A percentile compares a stretch with the other conserved stretches of the same genome.
Evolutionary conservation across 1,140 invertebrate genomes (phyloP).

Genomic region (Orussus abietinus): DNA sequence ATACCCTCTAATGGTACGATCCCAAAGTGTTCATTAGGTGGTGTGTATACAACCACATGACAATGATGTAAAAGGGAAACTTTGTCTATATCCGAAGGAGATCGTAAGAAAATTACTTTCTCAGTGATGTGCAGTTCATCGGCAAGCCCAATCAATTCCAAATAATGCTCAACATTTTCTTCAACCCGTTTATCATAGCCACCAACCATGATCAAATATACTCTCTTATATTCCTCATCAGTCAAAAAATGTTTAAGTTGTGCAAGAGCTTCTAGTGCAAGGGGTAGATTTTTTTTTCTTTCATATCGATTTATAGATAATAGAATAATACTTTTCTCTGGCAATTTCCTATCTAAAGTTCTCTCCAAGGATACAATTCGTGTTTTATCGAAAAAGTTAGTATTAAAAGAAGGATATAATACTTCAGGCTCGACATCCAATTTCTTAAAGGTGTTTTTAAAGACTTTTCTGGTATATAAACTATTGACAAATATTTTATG

Average conservation of each 20-base stretch:
- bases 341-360: slow-evolving; percentile 40
- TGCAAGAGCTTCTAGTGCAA: slow-evolving; percentile 80
- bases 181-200: slow-evolving; percentile 88
- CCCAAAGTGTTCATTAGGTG: slow-evolving; percentile 97
- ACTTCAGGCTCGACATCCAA: slow-evolving; percentile 70
- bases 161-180: slow-evolving; percentile 88
- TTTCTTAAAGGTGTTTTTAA: slow-evolving; percentile 77
- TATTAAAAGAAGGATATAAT: slow-evolving; percentile 92
- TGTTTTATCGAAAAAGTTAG: slow-evolving; percentile 67
- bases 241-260: slow-evolving; percentile 58
- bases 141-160: slow-evolving; percentile 69
- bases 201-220: slow-evolving; percentile 91
- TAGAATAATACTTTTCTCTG: slow-evolving; percentile 64
- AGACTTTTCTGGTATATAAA: slow-evolving; percentile 82
- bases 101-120: slow-evolving; percentile 80
- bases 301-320: slow-evolving; percentile 98
- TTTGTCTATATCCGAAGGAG: slow-evolving; percentile 82
- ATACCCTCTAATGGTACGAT: slow-evolving; percentile 99
- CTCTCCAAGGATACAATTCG: slow-evolving; percentile 52
- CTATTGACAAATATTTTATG: slow-evolving; percentile 94
- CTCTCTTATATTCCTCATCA: slow-evolving; percentile 57
- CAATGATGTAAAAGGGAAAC: slow-evolving; percentile 71
- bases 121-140: slow-evolving; percentile 66
- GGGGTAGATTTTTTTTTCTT: slow-evolving; percentile 87
- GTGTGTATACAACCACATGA: slow-evolving; percentile 88